Conservation (phyloP, 2,797 vertebrate species). For the Streptopelia turtur region DNA sequence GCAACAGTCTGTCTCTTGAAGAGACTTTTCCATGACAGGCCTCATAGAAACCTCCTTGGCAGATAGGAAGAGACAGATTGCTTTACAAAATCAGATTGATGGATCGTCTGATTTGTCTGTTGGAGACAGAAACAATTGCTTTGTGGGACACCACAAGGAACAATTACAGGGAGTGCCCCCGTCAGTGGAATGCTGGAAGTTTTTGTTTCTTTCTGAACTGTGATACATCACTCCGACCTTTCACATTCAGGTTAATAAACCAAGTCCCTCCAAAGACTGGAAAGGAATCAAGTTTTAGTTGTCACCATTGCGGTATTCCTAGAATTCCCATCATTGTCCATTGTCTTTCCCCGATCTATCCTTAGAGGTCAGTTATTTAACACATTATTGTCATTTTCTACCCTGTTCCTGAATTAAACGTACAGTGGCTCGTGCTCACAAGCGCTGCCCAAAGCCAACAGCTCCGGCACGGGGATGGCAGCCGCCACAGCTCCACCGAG, state of each 20-base stretch:
- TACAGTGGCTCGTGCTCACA: background rate
- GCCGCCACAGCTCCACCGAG: background rate
- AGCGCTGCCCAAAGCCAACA: fast-evolving
- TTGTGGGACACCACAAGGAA: background rate
- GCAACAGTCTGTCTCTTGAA: background rate
- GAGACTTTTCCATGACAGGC: background rate
- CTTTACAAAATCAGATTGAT: background rate
- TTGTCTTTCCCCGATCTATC: background rate
- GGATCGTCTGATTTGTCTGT: background rate
- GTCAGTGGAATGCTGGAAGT: background rate
- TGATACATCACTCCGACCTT: background rate
- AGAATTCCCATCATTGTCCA: background rate
- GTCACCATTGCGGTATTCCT: background rate
- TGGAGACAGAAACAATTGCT: background rate
- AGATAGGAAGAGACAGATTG: background rate
- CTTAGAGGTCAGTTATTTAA: background rate
- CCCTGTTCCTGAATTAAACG: background rate
- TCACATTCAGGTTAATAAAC: background rate
- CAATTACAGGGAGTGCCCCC: background rate
- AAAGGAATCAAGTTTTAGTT: background rate
- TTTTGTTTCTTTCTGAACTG: background rate
- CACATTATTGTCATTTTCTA: background rate
- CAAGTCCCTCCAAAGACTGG: background rate
- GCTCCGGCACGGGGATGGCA: background rate
- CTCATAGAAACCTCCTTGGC: background rate